These are phyloP conservation scores for Chlorodrepanis virens DNA, from an alignment of 2,113 vertebrate species.

Conservation along the genomic window DNA sequence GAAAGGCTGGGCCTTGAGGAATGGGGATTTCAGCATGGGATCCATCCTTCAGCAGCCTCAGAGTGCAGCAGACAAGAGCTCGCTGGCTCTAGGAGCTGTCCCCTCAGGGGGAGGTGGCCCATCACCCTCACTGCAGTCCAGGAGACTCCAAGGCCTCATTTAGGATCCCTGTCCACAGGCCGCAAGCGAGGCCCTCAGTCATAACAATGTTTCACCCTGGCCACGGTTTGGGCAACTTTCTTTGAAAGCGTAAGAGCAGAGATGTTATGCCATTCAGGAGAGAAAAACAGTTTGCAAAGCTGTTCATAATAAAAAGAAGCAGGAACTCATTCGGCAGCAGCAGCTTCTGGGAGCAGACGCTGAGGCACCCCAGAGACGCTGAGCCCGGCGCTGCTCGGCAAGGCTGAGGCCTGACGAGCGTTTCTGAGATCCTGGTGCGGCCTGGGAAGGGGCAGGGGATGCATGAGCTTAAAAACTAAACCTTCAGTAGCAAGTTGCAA, in stretches of 20 bases:
- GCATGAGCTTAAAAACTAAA: not conserved
- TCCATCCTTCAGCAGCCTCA: accelerated
- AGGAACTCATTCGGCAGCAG: not conserved
- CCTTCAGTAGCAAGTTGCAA: not conserved
- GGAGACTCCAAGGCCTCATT: not conserved
- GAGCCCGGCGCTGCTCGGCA: not conserved
- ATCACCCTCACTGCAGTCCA: not conserved
- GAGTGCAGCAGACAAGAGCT: not conserved
- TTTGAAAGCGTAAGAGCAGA: no score
- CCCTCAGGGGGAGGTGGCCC: not conserved
- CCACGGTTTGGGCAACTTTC: not conserved
- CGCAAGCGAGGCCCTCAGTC: accelerated
- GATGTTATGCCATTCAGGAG: no score
- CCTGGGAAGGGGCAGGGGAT: accelerated
- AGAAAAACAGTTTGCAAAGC: no score
- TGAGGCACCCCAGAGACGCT: accelerated
- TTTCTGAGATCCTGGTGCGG: accelerated
- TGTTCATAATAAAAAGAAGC: no score
- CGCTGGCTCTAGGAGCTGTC: accelerated
- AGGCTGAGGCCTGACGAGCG: not conserved
- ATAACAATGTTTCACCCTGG: not conserved
- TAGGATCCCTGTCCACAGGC: accelerated
- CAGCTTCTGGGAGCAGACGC: not conserved
- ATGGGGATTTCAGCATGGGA: accelerated
- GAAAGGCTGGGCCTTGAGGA: not conserved